Conservation (phyloP, 2,888 invertebrate genomes). For the Nasonovia ribisnigri region DNA sequence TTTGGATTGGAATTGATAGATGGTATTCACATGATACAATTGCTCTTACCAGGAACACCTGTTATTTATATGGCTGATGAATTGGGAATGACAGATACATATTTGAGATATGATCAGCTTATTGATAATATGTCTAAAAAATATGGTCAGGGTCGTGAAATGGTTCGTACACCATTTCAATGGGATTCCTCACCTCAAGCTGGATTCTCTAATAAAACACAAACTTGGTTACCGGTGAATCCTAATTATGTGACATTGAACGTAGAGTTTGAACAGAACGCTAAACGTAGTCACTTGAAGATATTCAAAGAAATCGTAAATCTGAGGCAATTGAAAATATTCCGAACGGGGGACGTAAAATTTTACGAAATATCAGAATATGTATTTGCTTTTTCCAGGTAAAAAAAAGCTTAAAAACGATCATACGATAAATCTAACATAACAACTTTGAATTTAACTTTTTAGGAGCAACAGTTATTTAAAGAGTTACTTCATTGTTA, state of each 20-base stretch:
- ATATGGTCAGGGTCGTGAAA: background rate
- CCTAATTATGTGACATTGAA: conserved; percentile 55
- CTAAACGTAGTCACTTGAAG: background rate
- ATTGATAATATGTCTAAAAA: conserved; percentile 72
- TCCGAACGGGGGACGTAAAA: too few relatives aligned
- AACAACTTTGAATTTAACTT: too few relatives aligned
- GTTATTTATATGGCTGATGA: conserved; percentile 91
- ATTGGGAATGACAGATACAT: too few relatives aligned
- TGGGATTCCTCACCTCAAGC: conserved; percentile 11
- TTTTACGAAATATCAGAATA: too few relatives aligned
- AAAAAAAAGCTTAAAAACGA: background rate
- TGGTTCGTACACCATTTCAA: background rate
- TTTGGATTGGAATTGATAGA: conserved; percentile 80
- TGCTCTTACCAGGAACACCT: conserved; percentile 86
- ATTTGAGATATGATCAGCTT: conserved; percentile 72
- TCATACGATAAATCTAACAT: background rate
- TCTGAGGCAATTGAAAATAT: too few relatives aligned
- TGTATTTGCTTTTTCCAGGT: too few relatives aligned
- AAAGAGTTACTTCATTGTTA: conserved; percentile 17
- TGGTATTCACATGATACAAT: conserved; percentile 84
- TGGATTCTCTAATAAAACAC: conserved; percentile 35
- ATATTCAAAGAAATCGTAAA: too few relatives aligned
- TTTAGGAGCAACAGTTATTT: background rate
- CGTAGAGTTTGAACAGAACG: conserved; percentile 11
- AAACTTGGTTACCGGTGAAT: conserved; percentile 57